Conservation (phyloP, 2,888 invertebrate species). For the Cylindroiulus punctatus region DNA sequence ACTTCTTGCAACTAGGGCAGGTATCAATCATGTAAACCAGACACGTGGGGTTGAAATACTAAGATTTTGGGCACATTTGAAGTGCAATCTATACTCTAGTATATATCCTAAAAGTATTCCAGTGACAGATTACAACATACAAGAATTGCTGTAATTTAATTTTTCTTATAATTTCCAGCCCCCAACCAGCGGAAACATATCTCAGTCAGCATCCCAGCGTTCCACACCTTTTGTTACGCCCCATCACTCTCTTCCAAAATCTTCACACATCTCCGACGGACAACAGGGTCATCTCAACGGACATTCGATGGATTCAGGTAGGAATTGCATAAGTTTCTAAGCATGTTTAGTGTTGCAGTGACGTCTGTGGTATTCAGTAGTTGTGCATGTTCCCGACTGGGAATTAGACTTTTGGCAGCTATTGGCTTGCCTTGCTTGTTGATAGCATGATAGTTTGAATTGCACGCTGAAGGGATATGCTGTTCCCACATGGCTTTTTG, state of each 20-base stretch:
- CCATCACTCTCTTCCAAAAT: conserved; percentile 58
- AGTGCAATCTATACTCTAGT: too few species aligned
- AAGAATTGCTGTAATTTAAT: background rate
- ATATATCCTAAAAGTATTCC: too few species aligned
- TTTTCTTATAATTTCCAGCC: conserved; percentile 59
- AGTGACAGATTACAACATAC: too few species aligned
- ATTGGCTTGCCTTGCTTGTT: background rate
- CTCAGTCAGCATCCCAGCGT: conserved; percentile 64
- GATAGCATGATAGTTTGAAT: background rate
- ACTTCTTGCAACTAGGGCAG: too few species aligned
- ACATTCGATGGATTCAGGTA: conserved; percentile 56
- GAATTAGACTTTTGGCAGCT: background rate
- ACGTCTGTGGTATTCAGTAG: background rate
- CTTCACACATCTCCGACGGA: conserved; percentile 53
- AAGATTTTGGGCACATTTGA: too few species aligned
- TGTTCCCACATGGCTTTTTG: too few species aligned
- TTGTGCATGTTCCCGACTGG: background rate
- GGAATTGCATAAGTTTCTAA: background rate
- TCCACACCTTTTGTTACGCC: conserved; percentile 60
- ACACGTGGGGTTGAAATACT: too few species aligned
- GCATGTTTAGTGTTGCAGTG: background rate
- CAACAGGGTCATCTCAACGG: conserved; percentile 54
- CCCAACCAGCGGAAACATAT: conserved; percentile 61
- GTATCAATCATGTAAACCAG: too few species aligned
- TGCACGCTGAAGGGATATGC: background rate